phyloP scores from a whole-genome alignment of 2,113 vertebrate genomes.

The Plestiodon gilberti region DNA sequence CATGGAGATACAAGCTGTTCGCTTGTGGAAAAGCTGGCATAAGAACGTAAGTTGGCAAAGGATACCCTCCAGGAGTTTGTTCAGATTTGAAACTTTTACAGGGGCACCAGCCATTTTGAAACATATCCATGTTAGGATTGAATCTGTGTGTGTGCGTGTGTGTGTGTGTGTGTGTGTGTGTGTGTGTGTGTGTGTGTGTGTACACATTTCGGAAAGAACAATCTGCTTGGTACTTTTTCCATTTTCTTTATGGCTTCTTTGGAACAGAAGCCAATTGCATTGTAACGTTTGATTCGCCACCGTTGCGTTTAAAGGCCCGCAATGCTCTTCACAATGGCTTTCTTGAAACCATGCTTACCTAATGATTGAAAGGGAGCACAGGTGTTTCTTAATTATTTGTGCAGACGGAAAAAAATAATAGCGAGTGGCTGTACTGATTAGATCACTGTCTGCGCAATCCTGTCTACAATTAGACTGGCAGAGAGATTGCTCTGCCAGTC shows the following conservation, averaged over 20 bases:
- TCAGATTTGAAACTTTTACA: slow-evolving; percentile 71
- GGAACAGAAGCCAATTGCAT: slow-evolving; percentile 30
- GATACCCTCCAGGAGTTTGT: slow-evolving; percentile 74
- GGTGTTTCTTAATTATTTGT: slow-evolving; percentile 78
- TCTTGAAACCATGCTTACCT: slow-evolving; percentile 22
- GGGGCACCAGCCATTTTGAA: slow-evolving; percentile 73
- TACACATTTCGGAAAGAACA: not conserved
- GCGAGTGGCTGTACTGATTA: slow-evolving; percentile 49
- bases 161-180: no score
- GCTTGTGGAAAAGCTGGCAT: slow-evolving; percentile 84
- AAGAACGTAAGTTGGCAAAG: slow-evolving; percentile 71
- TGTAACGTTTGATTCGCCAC: slow-evolving; percentile 8
- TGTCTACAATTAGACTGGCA: no score
- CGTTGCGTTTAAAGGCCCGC: slow-evolving; percentile 47
- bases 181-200: no score
- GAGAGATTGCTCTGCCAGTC: no score
- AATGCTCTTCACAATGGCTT: slow-evolving; percentile 26
- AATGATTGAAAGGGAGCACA: slow-evolving; percentile 65
- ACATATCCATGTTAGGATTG: not conserved
- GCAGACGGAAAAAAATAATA: slow-evolving; percentile 68
- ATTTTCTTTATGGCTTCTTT: not conserved
- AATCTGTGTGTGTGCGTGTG: not conserved
- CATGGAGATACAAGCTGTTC: slow-evolving; percentile 89
- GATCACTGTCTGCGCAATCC: no score
- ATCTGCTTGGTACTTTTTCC: not conserved